These are phyloP conservation scores for Zalophus californianus DNA, from an alignment of 2,797 vertebrate genomes.

Conservation along the genomic window DNA sequence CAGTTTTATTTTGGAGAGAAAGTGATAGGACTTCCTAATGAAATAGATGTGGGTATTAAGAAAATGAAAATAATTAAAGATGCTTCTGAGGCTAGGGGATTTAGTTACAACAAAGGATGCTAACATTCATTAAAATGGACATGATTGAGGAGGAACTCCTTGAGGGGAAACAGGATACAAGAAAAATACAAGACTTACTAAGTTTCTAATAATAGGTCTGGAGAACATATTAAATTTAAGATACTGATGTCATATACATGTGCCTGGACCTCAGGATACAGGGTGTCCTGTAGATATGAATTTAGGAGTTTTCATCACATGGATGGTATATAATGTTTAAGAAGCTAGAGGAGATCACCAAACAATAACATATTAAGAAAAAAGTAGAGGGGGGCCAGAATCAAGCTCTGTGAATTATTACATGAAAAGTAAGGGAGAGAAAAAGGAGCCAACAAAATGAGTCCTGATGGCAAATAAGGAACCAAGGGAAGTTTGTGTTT, in stretches of 20 bases:
- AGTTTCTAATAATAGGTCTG: background rate
- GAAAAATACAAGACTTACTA: background rate
- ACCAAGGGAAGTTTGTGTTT: background rate
- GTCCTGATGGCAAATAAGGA: background rate
- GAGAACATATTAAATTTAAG: background rate
- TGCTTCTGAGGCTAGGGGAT: background rate
- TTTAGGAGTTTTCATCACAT: background rate
- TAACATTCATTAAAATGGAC: background rate
- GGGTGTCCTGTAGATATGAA: background rate
- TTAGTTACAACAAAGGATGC: background rate
- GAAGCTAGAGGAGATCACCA: background rate
- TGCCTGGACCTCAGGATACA: background rate
- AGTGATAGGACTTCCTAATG: background rate
- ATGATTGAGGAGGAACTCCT: background rate
- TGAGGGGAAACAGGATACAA: background rate
- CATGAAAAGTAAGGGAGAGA: background rate
- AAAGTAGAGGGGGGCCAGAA: background rate
- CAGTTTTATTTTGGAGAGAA: background rate
- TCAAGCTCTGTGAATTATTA: background rate
- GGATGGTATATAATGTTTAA: background rate
- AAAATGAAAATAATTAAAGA: background rate
- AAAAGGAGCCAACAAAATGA: background rate
- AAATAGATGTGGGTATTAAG: background rate
- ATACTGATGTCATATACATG: background rate
- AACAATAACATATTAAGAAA: background rate